Base-by-base conservation (phyloP, 1,140 invertebrate species). In the Cotesia glomerata region DNA sequence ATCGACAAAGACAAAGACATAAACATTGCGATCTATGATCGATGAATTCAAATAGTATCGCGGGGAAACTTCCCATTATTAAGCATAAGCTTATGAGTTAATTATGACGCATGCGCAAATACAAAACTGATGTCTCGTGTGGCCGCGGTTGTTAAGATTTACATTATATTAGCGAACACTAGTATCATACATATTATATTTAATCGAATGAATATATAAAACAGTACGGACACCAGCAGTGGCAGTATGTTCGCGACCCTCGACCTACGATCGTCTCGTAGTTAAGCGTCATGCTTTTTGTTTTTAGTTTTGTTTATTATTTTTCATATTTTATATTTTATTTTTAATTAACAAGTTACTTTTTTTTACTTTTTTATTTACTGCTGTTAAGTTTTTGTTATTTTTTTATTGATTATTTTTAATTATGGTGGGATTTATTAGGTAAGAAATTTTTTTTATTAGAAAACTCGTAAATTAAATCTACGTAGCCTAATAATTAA, bases 391-490 rank as follows among this genome's bases (percentile, higher is more conserved):
- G 18, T 26, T 32, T 69, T 49, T 36, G 16, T 61, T 18, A 49
- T 5, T 51, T 14, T 32, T 62, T 26, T 35, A 58, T 7, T 68
- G 49, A 14, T n/a, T n/a, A 36, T 34, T 54, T 11, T 26, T 36
- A 58, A 71, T n/a, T 32, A 85, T 85, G 83, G 84, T 85, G 75
- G 80, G 82, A 73, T 77, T 76, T 56, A 54, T 76, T 62, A 83
- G 80, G 82, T 82, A 74, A 45, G 80, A 76, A 61, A 61, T 18
- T 64, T 14, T 16, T 74, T 73, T 45, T 62, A 34, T 36, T 45
- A 62, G n/a, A n/a, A n/a, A n/a, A n/a, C n/a, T n/a, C n/a, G n/a
- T n/a, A n/a, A n/a, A n/a, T n/a, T n/a, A n/a, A n/a, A n/a, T n/a
- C n/a, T n/a, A n/a, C n/a, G n/a, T n/a, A n/a, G n/a, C n/a, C n/a